These are phyloP conservation scores for Nylanderia fulva DNA, from an alignment of 1,140 invertebrate genomes.

Conservation along the genomic window DNA sequence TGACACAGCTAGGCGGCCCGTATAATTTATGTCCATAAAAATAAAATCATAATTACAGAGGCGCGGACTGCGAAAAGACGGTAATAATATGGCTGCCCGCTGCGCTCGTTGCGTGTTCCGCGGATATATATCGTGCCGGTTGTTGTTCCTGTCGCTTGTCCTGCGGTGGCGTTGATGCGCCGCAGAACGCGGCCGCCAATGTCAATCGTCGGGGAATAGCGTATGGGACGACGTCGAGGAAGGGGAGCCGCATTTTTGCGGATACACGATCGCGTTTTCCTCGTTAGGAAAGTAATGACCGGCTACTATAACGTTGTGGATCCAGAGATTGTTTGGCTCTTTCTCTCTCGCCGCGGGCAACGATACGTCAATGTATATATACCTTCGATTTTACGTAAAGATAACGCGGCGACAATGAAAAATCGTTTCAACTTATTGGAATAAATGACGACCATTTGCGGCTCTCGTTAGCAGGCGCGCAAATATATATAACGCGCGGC, in stretches of 20 bases:
- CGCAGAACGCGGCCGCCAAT: background rate
- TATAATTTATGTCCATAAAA: constrained; percentile 86
- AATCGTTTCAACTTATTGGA: constrained; percentile 16
- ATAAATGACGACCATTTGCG: constrained; percentile 8
- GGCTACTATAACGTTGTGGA: no score
- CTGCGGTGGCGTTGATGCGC: constrained; percentile 32
- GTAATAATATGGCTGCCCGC: constrained; percentile 82
- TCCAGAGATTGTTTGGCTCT: no score
- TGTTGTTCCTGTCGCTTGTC: constrained; percentile 61
- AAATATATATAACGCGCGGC: no score
- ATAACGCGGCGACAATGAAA: constrained; percentile 22
- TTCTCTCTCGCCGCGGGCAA: background rate
- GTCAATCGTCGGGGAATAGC: constrained; percentile 13
- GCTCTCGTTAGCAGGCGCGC: constrained; percentile 2
- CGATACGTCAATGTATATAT: constrained; percentile 30
- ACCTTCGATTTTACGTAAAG: background rate
- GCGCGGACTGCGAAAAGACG: constrained; percentile 83
- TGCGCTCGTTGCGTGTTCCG: constrained; percentile 74
- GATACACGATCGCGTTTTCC: constrained; percentile 25
- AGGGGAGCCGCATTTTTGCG: constrained; percentile 34
- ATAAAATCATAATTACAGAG: constrained; percentile 86
- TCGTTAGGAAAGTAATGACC: constrained; percentile 48
- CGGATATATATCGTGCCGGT: constrained; percentile 68
- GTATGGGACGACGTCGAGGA: background rate
- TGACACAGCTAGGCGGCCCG: constrained; percentile 83